Conservation (phyloP, 2,113 vertebrate genomes). For the Macrotis lagotis region DNA sequence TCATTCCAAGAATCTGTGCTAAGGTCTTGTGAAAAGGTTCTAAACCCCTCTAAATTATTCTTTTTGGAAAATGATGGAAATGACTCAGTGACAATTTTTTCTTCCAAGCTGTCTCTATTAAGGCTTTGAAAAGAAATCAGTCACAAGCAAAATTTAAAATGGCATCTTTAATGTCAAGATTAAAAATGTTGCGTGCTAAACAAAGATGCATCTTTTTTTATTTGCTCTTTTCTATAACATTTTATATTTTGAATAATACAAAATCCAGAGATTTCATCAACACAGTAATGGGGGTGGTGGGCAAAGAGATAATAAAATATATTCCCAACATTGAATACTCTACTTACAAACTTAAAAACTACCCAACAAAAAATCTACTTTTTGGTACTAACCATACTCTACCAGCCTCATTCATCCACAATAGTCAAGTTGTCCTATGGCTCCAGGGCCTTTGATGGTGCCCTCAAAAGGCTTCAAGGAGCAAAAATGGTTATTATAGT, state of each 20-base stretch:
- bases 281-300: not conserved
- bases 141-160: slow-evolving; percentile 39
- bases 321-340: not conserved
- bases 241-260: slow-evolving; percentile 36
- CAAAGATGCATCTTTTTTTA: not conserved
- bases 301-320: slow-evolving; percentile 28
- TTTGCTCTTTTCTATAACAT: not conserved
- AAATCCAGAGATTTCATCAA: not conserved
- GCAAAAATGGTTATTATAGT: not conserved
- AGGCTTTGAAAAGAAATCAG: slow-evolving; percentile 43
- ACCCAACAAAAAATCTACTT: not conserved
- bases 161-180: slow-evolving; percentile 14
- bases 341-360: slow-evolving; percentile 36
- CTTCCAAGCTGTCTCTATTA: slow-evolving; percentile 6
- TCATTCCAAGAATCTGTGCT: not conserved
- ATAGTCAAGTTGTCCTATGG: not conserved
- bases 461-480: not conserved
- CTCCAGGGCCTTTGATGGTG: not conserved
- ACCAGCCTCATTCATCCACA: not conserved
- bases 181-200: slow-evolving; percentile 21
- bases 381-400: not conserved
- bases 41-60: slow-evolving; percentile 1
- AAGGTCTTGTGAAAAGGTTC: slow-evolving; percentile 17
- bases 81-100: not conserved
- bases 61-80: not conserved